Evolutionary conservation across 2,888 invertebrate genomes (phyloP).

Genomic region (Lochmaea crataegi): DNA sequence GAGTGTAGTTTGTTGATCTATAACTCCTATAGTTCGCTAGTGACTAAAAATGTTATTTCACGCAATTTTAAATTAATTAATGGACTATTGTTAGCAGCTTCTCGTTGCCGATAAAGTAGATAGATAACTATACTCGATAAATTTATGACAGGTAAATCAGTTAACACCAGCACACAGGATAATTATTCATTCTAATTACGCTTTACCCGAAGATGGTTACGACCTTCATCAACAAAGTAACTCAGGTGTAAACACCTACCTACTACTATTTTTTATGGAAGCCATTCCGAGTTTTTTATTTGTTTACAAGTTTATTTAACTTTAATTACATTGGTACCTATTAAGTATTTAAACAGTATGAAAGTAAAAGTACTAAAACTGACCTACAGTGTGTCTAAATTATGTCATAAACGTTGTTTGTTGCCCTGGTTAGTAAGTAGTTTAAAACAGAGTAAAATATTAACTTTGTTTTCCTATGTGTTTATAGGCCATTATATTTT

Average conservation of each 20-base stretch:
- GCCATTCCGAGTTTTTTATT: slow-evolving; percentile 61
- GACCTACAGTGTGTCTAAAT: slow-evolving; percentile 61
- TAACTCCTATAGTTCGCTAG: too few species aligned
- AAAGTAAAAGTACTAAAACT: slow-evolving; percentile 64
- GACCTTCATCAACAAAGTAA: slow-evolving; percentile 46
- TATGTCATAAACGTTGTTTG: slow-evolving; percentile 64
- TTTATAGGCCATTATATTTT: slow-evolving; percentile 56
- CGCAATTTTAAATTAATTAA: too few species aligned
- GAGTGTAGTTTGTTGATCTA: too few species aligned
- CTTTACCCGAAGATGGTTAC: slow-evolving; percentile 44
- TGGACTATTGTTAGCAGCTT: too few species aligned
- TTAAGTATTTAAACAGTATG: slow-evolving; percentile 63
- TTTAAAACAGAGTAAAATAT: slow-evolving; percentile 62
- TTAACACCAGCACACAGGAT: slow-evolving; percentile 54
- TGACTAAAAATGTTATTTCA: too few species aligned
- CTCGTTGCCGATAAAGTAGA: too few species aligned
- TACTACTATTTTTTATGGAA: slow-evolving; percentile 55
- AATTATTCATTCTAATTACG: slow-evolving; percentile 58
- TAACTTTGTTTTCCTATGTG: slow-evolving; percentile 59
- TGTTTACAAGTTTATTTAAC: slow-evolving; percentile 64
- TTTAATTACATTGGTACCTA: slow-evolving; percentile 62
- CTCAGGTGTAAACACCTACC: slow-evolving; percentile 41
- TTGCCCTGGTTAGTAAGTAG: slow-evolving; percentile 62
- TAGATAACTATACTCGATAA: neutral
- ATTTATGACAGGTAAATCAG: slow-evolving; percentile 50